Evolutionary conservation across 1,140 invertebrate species (phyloP).

Genomic region (Whitmania pigra): DNA sequence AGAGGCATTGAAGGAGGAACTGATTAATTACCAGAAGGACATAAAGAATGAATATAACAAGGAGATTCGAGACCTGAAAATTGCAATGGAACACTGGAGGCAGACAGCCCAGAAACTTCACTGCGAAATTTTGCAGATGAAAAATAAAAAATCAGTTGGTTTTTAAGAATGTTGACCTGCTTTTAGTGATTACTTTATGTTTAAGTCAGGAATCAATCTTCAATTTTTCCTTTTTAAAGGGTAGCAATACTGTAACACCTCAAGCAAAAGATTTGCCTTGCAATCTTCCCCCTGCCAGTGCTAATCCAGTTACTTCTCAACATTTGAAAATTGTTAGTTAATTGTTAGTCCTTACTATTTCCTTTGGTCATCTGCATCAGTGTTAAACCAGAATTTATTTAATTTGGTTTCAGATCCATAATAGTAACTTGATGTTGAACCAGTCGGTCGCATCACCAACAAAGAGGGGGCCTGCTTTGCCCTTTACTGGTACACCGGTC

Average conservation of each 20-base stretch:
- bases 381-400: no score
- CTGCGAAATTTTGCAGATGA: background rate
- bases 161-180: background rate
- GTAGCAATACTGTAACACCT: background rate
- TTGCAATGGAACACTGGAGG: background rate
- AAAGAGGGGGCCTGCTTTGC: no score
- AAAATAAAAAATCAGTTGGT: background rate
- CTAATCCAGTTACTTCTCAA: background rate
- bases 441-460: no score
- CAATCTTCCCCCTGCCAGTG: slow-evolving; percentile 4
- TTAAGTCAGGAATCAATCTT: background rate
- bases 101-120: background rate
- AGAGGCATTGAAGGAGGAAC: background rate
- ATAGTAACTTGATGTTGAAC: no score
- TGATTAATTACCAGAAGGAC: background rate
- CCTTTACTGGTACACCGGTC: no score
- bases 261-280: slow-evolving; percentile 1
- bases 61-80: background rate
- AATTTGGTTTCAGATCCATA: no score
- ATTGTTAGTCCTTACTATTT: no score
- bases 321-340: slow-evolving; percentile 9
- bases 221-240: background rate
- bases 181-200: background rate
- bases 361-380: no score
- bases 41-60: background rate